A percentile compares a stretch with the other conserved stretches of the same genome.
These are phyloP conservation scores for Nomada fucata DNA, from an alignment of 2,888 invertebrate genomes.

Conservation along the genomic window DNA sequence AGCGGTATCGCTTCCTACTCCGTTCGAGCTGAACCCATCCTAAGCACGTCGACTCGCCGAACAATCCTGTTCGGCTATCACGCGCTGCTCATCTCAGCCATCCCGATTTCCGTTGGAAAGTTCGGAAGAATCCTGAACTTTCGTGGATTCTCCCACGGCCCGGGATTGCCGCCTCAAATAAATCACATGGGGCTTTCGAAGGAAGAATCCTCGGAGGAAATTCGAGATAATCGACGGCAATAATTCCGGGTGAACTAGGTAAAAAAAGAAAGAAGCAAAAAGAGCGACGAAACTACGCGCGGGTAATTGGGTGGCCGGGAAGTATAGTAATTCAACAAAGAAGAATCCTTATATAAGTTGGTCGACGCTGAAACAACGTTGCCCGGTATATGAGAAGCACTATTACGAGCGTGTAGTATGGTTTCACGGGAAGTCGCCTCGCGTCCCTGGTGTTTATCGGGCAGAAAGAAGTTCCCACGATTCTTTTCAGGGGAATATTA, in stretches of 20 bases:
- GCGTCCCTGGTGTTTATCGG: slow-evolving; percentile 41
- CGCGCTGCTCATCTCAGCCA: not conserved
- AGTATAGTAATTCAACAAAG: slow-evolving; percentile 41
- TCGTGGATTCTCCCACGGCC: not conserved
- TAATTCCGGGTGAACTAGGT: slow-evolving; percentile 17
- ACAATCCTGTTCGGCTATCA: not conserved
- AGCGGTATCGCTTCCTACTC: slow-evolving; percentile 42
- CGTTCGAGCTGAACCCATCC: slow-evolving; percentile 34
- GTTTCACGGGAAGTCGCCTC: slow-evolving; percentile 42
- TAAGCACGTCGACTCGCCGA: slow-evolving; percentile 26
- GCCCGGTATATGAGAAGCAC: slow-evolving; percentile 13
- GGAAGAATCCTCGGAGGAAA: not conserved
- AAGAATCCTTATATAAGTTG: slow-evolving; percentile 36
- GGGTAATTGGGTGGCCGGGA: slow-evolving; percentile 11
- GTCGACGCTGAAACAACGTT: slow-evolving; percentile 6
- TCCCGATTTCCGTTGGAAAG: slow-evolving; percentile 8
- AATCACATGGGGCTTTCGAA: not conserved
- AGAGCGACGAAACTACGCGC: slow-evolving; percentile 23
- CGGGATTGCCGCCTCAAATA: not conserved
- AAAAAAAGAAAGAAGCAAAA: not conserved
- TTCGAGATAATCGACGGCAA: slow-evolving; percentile 39
- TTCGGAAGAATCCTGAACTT: slow-evolving; percentile 26
- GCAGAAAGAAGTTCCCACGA: slow-evolving; percentile 34
- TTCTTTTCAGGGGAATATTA: not conserved
- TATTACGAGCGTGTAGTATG: slow-evolving; percentile 32